Evolutionary conservation across 2,888 invertebrate genomes (phyloP).

Genomic region (Acrobeloides nanus): DNA sequence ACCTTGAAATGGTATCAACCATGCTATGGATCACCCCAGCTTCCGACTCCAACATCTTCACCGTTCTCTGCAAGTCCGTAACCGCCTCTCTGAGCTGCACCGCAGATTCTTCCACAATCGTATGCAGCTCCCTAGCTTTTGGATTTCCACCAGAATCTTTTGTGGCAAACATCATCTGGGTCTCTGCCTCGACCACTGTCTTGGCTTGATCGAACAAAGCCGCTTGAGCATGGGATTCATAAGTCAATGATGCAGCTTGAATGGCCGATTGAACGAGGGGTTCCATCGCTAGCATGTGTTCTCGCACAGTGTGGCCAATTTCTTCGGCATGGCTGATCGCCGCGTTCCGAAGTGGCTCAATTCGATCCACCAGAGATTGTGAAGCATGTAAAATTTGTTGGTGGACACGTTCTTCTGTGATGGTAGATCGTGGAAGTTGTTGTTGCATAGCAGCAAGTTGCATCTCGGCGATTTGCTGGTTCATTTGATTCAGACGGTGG

Average conservation of each 20-base stretch:
- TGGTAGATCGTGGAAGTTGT: slow-evolving; percentile 62
- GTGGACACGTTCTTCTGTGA: slow-evolving; percentile 57
- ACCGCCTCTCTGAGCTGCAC: slow-evolving; percentile 72
- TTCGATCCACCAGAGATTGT: slow-evolving; percentile 72
- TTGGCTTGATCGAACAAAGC: slow-evolving; percentile 80
- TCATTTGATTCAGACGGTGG: slow-evolving; percentile 68
- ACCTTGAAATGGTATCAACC: slow-evolving; percentile 57
- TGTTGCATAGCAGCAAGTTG: slow-evolving; percentile 80
- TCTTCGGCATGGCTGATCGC: slow-evolving; percentile 81
- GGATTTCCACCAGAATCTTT: slow-evolving; percentile 89
- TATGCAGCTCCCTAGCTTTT: slow-evolving; percentile 70
- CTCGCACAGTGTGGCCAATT: slow-evolving; percentile 71
- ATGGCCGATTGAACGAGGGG: slow-evolving; percentile 75
- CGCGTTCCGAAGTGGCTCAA: slow-evolving; percentile 76
- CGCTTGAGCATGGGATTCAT: slow-evolving; percentile 79
- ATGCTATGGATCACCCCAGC: slow-evolving; percentile 38
- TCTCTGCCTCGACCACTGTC: slow-evolving; percentile 84
- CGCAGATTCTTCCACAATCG: slow-evolving; percentile 74
- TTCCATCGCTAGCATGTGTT: slow-evolving; percentile 63
- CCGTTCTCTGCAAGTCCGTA: slow-evolving; percentile 64
- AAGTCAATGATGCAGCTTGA: slow-evolving; percentile 57
- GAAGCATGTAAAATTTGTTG: slow-evolving; percentile 74
- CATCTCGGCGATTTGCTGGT: slow-evolving; percentile 72
- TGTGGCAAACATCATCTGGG: slow-evolving; percentile 70
- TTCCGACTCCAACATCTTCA: slow-evolving; percentile 31